These are phyloP conservation scores for Pseudoips prasinana DNA, from an alignment of 2,888 invertebrate species.

Conservation along the genomic window DNA sequence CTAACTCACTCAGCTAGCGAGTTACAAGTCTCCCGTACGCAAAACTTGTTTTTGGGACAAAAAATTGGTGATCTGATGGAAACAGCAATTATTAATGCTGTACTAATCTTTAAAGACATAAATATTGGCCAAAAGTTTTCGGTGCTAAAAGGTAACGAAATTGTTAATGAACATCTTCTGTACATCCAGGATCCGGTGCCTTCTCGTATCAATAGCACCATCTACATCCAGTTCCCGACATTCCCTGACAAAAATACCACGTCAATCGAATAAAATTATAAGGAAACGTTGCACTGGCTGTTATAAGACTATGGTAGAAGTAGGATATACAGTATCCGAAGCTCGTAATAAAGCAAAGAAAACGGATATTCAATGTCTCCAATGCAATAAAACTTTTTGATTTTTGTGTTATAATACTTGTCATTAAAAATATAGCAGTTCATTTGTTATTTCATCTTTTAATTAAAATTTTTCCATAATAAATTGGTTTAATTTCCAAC, in stretches of 20 bases:
- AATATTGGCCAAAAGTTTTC: not conserved
- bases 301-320: slow-evolving; percentile 7
- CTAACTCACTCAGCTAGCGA: too few relatives aligned
- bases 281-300: slow-evolving; percentile 10
- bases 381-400: too few relatives aligned
- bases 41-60: too few relatives aligned
- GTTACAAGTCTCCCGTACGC: too few relatives aligned
- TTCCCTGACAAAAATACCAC: slow-evolving; percentile 7
- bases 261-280: slow-evolving; percentile 3
- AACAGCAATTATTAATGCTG: too few relatives aligned
- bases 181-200: not conserved
- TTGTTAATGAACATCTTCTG: not conserved
- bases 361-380: not conserved
- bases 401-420: too few relatives aligned
- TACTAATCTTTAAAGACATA: too few relatives aligned
- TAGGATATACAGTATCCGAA: slow-evolving; percentile 2
- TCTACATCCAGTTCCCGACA: slow-evolving; percentile 3
- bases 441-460: slow-evolving; percentile 1
- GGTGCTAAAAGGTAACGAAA: not conserved
- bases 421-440: not conserved
- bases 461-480: not conserved
- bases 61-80: too few relatives aligned
- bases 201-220: slow-evolving; percentile 1
- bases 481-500: slow-evolving; percentile 1
- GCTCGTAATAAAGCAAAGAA: slow-evolving; percentile 3